Conservation (phyloP, 2,888 invertebrate species). For the Tetanocera ferruginea region DNA sequence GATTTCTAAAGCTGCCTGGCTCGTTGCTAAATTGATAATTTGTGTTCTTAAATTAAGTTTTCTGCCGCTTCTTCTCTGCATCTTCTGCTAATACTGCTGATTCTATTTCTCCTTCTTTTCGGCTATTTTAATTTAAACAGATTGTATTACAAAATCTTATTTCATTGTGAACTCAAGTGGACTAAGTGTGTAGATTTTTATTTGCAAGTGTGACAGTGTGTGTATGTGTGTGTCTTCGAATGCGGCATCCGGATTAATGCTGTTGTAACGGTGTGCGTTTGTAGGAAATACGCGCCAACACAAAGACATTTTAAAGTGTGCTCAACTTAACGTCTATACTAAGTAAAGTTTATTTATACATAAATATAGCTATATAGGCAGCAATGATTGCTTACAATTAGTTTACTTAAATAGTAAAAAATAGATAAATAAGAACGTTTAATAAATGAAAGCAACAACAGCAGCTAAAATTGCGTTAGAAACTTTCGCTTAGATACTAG, state of each 20-base stretch:
- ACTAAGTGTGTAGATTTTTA: slow-evolving; percentile 4
- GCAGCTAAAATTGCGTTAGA: too few species aligned
- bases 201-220: background rate
- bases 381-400: slow-evolving; percentile 1
- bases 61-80: background rate
- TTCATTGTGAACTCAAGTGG: slow-evolving; percentile 27
- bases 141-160: slow-evolving; percentile 25
- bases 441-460: too few species aligned
- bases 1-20: too few species aligned
- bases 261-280: background rate
- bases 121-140: slow-evolving; percentile 22
- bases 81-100: too few species aligned
- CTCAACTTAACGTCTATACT: background rate
- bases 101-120: too few species aligned
- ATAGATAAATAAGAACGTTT: too few species aligned
- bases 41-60: slow-evolving; percentile 24
- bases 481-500: too few species aligned
- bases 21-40: slow-evolving; percentile 20
- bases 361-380: background rate
- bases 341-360: background rate
- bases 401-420: background rate
- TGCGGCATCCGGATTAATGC: slow-evolving; percentile 15
- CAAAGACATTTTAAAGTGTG: slow-evolving; percentile 3
- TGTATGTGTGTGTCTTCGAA: background rate
- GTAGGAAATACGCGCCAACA: background rate